phyloP scores from a whole-genome alignment of 2,888 invertebrate genomes.

The Anthophora plumipes region DNA sequence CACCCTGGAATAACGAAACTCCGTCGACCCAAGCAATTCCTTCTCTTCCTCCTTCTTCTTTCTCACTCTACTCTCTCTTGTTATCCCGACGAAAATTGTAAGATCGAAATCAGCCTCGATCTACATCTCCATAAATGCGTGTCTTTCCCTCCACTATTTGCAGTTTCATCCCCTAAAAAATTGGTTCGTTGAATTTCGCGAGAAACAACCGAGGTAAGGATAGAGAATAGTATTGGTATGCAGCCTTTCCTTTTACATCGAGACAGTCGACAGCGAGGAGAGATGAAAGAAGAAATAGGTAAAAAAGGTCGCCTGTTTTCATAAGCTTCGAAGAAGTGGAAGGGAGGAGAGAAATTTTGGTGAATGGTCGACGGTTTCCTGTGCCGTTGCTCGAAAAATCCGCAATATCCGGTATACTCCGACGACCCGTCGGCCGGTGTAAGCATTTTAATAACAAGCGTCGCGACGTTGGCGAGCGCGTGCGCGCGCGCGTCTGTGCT shows the following conservation, averaged over 20 bases:
- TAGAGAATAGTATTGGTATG: neutral
- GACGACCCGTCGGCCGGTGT: constrained; percentile 53
- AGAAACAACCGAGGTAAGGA: neutral
- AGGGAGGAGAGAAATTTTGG: constrained; percentile 46
- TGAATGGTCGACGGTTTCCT: constrained; percentile 26
- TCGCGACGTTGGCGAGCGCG: neutral
- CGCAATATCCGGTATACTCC: constrained; percentile 59
- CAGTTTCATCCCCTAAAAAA: neutral
- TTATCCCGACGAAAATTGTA: constrained; percentile 26
- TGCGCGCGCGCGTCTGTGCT: constrained; percentile 2
- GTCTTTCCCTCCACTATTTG: no score
- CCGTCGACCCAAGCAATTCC: constrained; percentile 10
- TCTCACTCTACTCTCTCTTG: neutral
- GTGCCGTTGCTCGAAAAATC: constrained; percentile 45
- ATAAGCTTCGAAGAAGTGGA: constrained; percentile 32
- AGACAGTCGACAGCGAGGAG: neutral
- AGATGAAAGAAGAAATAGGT: neutral
- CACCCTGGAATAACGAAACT: constrained; percentile 56
- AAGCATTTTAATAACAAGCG: constrained; percentile 72
- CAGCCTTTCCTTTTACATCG: constrained; percentile 22
- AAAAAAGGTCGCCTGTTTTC: constrained; percentile 28
- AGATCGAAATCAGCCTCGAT: constrained; percentile 29
- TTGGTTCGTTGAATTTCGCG: neutral
- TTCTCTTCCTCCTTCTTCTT: neutral
- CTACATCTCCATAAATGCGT: neutral